These are phyloP conservation scores for Taeniopygia guttata DNA, from an alignment of 2,797 vertebrate species.

Conservation along the genomic window DNA sequence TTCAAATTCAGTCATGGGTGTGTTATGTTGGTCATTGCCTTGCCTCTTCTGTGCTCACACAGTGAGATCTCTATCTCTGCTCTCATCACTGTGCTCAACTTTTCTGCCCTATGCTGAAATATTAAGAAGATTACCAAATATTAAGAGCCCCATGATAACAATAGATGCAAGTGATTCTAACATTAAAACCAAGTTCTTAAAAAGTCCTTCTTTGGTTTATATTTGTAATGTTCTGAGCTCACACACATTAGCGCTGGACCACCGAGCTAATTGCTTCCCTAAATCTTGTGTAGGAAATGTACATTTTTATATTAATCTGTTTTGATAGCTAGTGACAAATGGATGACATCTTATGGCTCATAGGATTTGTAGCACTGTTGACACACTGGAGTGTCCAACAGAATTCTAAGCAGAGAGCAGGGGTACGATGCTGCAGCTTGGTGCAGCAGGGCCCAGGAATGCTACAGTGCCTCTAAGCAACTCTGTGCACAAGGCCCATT, in stretches of 20 bases:
- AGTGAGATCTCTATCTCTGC: neutral
- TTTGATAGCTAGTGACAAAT: neutral
- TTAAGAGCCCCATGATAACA: neutral
- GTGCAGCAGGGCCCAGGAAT: neutral
- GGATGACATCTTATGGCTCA: neutral
- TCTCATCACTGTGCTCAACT: rapidly evolving
- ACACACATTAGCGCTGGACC: neutral
- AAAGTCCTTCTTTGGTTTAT: neutral
- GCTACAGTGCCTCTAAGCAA: neutral
- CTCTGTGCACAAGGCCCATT: neutral
- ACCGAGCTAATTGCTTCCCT: neutral
- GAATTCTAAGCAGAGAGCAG: neutral
- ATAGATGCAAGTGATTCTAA: neutral
- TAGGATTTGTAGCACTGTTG: neutral
- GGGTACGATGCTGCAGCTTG: neutral
- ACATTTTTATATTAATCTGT: neutral
- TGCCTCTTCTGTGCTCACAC: neutral
- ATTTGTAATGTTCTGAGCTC: neutral
- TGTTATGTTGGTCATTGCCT: neutral
- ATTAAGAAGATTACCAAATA: neutral
- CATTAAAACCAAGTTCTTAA: neutral
- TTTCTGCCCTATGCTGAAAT: neutral
- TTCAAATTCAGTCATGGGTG: neutral
- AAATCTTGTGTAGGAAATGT: neutral
- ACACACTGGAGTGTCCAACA: neutral